These are phyloP conservation scores for Bombycilla garrulus DNA, from an alignment of 2,113 vertebrate species.

Conservation along the genomic window DNA sequence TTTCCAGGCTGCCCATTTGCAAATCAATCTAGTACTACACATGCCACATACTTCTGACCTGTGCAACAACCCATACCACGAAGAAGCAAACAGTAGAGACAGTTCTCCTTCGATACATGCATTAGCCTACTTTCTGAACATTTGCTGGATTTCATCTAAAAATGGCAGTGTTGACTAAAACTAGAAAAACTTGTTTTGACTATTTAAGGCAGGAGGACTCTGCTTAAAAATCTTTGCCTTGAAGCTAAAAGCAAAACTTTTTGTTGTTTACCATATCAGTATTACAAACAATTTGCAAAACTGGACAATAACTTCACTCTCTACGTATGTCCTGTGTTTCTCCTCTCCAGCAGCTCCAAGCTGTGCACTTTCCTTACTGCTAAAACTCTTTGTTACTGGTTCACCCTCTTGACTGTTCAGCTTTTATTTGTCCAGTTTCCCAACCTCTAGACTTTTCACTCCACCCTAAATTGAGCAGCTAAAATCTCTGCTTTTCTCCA, in stretches of 20 bases:
- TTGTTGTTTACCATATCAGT: not conserved
- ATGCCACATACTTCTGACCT: not conserved
- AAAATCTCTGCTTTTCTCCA: constrained; percentile 2
- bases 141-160: not conserved
- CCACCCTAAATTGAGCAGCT: not conserved
- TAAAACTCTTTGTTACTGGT: not conserved
- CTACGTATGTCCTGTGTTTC: not conserved
- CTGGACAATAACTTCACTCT: not conserved
- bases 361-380: not conserved
- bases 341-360: not conserved
- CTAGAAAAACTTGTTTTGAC: not conserved
- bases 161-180: not conserved
- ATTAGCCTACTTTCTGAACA: not conserved
- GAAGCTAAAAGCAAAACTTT: not conserved
- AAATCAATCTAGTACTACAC: not conserved
- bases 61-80: not conserved
- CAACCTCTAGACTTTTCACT: not conserved
- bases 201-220: not conserved
- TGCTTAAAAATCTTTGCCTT: not conserved
- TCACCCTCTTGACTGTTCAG: not conserved
- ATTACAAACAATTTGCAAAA: not conserved
- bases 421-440: not conserved
- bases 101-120: not conserved
- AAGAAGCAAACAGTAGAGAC: not conserved
- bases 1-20: not conserved